Evolutionary conservation across 2,888 invertebrate species (phyloP).

Genomic region (Ptychoptera contaminata): DNA sequence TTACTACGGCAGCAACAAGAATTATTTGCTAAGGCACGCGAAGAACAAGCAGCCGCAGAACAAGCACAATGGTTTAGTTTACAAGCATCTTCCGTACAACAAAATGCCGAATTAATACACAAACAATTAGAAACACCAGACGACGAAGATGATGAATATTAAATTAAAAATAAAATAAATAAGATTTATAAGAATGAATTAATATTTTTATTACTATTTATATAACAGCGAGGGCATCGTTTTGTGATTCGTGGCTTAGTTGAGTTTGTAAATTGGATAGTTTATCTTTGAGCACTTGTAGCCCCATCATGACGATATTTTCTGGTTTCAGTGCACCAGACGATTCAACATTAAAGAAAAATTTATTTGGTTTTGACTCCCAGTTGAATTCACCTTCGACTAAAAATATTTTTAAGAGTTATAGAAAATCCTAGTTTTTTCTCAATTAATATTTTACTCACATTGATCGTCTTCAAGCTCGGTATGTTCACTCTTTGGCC

Average conservation of each 20-base stretch:
- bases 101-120: constrained; percentile 26
- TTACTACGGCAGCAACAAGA: constrained; percentile 91
- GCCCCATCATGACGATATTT: constrained; percentile 91
- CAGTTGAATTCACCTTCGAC: constrained; percentile 87
- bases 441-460: constrained; percentile 24
- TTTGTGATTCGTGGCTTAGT: constrained; percentile 71
- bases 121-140: constrained; percentile 22
- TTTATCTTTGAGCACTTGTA: constrained; percentile 86
- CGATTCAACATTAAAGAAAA: constrained; percentile 92
- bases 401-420: constrained; percentile 18
- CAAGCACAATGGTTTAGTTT: constrained; percentile 86
- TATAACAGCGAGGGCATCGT: constrained; percentile 54
- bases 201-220: background rate
- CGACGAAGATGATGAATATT: constrained; percentile 29
- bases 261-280: constrained; percentile 89
- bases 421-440: constrained; percentile 2
- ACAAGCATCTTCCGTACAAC: constrained; percentile 39
- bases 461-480: constrained; percentile 84
- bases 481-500: constrained; percentile 97
- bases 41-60: constrained; percentile 82
- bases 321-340: constrained; percentile 89
- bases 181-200: background rate
- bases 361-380: constrained; percentile 92
- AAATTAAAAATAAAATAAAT: background rate
- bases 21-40: constrained; percentile 88